Evolutionary conservation across 2,797 vertebrate species (phyloP), one percentile per base, ranked within the genome.

Genomic region (Cyprinodon diabolis): DNA sequence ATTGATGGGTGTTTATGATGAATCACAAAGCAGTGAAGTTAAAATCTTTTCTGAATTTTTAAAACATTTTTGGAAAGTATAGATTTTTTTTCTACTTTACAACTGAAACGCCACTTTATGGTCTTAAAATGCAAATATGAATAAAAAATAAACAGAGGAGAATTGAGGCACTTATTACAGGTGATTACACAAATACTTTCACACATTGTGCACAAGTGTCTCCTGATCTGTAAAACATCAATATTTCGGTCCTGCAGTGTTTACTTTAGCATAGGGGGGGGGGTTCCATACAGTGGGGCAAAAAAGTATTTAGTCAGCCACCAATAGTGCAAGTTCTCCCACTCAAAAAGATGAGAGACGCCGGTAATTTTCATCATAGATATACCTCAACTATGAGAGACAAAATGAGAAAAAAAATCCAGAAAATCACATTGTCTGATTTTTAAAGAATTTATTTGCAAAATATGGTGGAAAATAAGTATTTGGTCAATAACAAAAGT

Each of bases 11-110:
- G 45, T 76, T 84, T 72, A 72, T 79, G 71, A 37, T 74, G 43
- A 30, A 82, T 68, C 74, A 66, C 54, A 9, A 74, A 71, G 85
- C 75, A 77, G 65, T 74, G 71, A 63, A 79, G 80, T 86, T 87
- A 87, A 89, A 88, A 30, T 30, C 30, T 30, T 30, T 30, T 30
- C 30, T 30, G 30, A 30, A 30, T 30, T 30, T 30, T 2, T 30
- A 30, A 30, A 30, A 30, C 30, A 30, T 30, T 30, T 30, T 30
- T 30, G 30, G 2, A 30, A 30, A 30, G 30, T 1, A 37, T 19
- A 4, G 14, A 49, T 49, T 37, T 60, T 60, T 6, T 8, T 60
- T 60, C 15, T 19, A 62, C 35, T 37, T 40, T 19, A 62, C 58
- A 21, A 40, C 10, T 37, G 30, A 37, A 10, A 11, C 8, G 17